These are phyloP conservation scores for Cyprinodon tularosa DNA, from an alignment of 2,113 vertebrate species.

Conservation along the genomic window DNA sequence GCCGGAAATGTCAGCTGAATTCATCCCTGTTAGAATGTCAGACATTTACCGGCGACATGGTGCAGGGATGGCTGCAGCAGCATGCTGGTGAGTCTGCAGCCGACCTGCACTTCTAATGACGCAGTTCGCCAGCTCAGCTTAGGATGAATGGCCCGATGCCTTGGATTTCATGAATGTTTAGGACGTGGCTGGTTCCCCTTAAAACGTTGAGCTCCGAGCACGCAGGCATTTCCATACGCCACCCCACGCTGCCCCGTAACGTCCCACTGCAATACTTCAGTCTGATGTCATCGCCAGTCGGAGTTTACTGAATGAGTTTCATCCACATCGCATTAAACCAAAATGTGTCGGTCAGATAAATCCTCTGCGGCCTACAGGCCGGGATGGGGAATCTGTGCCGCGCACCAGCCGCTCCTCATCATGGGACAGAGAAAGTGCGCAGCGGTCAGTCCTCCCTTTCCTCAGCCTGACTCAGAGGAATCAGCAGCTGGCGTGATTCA, in stretches of 20 bases:
- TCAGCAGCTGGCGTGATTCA: constrained; percentile 33
- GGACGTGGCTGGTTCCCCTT: constrained; percentile 33
- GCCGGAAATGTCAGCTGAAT: constrained; percentile 79
- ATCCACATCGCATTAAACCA: constrained; percentile 36
- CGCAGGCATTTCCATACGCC: constrained; percentile 34
- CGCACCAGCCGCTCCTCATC: constrained; percentile 51
- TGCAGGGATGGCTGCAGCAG: constrained; percentile 47
- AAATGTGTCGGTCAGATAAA: constrained; percentile 21
- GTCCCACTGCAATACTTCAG: constrained; percentile 54
- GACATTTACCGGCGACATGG: constrained; percentile 65
- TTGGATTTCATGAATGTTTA: constrained; percentile 22
- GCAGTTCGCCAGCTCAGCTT: constrained; percentile 75
- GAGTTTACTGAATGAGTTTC: constrained; percentile 30
- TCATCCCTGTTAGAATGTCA: constrained; percentile 75
- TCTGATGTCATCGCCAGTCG: constrained; percentile 50
- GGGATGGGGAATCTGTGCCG: constrained; percentile 28
- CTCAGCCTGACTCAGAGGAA: not conserved
- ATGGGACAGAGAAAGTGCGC: constrained; percentile 57
- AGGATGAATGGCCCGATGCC: constrained; percentile 47
- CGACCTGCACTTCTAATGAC: constrained; percentile 79
- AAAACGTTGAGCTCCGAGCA: constrained; percentile 30
- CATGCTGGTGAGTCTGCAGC: constrained; percentile 65
- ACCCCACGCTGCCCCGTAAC: constrained; percentile 45
- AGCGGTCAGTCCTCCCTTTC: constrained; percentile 39
- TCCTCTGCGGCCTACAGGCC: constrained; percentile 19